phyloP scores from a whole-genome alignment of 2,888 invertebrate genomes.

The Ophion costatus region DNA sequence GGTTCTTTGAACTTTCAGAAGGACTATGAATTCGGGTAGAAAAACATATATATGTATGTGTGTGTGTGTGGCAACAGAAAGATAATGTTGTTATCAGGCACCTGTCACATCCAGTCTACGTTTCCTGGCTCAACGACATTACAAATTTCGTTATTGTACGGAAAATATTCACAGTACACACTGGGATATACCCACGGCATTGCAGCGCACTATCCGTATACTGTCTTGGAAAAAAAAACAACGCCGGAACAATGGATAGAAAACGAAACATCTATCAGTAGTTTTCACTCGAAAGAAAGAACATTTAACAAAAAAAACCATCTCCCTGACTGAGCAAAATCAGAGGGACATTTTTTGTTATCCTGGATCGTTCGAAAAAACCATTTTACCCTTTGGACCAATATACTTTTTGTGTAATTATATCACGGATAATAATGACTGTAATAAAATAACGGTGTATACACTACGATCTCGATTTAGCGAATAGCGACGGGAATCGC shows the following conservation, averaged over 20 bases:
- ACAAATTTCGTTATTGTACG: too few species aligned
- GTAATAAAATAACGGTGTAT: constrained; percentile 62
- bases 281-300: background rate
- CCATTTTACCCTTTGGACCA: constrained; percentile 78
- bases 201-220: too few species aligned
- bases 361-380: constrained; percentile 37
- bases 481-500: background rate
- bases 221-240: background rate
- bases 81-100: too few species aligned
- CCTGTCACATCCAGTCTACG: too few species aligned
- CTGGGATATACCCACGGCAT: too few species aligned
- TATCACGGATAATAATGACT: constrained; percentile 62
- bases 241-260: background rate
- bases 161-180: too few species aligned
- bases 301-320: background rate
- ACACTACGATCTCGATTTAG: constrained; percentile 39
- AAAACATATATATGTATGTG: too few species aligned
- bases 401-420: constrained; percentile 76
- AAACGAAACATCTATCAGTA: background rate
- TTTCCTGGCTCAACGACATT: too few species aligned
- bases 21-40: too few species aligned
- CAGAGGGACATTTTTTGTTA: background rate
- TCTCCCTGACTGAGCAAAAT: background rate
- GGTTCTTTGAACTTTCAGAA: background rate
- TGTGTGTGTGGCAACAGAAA: too few species aligned